Evolutionary conservation across 2,888 invertebrate genomes (phyloP).

Genomic region (Dryobotodes eremita): DNA sequence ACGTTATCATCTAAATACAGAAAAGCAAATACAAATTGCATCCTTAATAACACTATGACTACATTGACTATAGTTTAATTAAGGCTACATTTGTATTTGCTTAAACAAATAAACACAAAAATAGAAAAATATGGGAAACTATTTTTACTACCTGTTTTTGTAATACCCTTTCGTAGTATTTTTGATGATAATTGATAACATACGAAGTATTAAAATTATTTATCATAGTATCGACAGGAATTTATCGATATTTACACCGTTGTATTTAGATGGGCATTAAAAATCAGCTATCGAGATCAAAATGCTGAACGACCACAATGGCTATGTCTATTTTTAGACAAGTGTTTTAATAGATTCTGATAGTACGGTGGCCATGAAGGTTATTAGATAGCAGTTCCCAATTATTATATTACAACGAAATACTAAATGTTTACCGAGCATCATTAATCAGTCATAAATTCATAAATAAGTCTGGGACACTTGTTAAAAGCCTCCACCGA

Average conservation of each 20-base stretch:
- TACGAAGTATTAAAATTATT: slow-evolving; percentile 31
- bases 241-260: slow-evolving; percentile 64
- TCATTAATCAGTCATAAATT: background rate
- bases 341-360: slow-evolving; percentile 75
- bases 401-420: background rate
- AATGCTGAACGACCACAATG: slow-evolving; percentile 71
- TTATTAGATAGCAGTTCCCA: slow-evolving; percentile 16
- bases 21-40: background rate
- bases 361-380: slow-evolving; percentile 65
- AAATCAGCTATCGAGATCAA: slow-evolving; percentile 69
- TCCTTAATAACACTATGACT: too few species aligned
- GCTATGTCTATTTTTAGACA: slow-evolving; percentile 75
- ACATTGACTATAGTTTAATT: background rate
- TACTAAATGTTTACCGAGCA: background rate
- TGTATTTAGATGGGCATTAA: slow-evolving; percentile 68
- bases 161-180: slow-evolving; percentile 1
- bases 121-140: background rate
- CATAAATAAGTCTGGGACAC: too few species aligned
- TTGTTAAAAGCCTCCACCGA: too few species aligned
- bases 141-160: too few species aligned
- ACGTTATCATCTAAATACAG: background rate
- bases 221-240: slow-evolving; percentile 27
- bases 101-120: background rate
- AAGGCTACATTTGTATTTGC: background rate
- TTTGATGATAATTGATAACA: background rate